These are phyloP conservation scores for Mobula birostris DNA, from an alignment of 2,113 vertebrate species.

Conservation along the genomic window DNA sequence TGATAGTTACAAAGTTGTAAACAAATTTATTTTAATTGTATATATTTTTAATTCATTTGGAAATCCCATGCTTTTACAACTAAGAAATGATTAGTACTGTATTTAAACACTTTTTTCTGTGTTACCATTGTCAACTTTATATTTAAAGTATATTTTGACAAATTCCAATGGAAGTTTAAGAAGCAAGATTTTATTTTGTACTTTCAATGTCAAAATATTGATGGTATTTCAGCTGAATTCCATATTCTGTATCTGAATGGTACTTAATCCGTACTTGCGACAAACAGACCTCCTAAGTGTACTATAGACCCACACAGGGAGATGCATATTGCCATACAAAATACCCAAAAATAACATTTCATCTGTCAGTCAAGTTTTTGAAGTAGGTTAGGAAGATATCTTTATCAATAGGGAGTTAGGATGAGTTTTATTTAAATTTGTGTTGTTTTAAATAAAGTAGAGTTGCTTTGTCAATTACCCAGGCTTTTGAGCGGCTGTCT, in stretches of 20 bases:
- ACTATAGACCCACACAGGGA: background rate
- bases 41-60: background rate
- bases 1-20: background rate
- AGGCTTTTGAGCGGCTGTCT: background rate
- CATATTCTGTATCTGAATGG: background rate
- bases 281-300: background rate
- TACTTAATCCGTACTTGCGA: background rate
- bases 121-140: background rate
- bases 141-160: background rate
- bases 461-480: background rate
- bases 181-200: background rate
- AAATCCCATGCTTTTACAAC: background rate
- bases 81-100: constrained; percentile 10
- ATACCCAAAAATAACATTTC: background rate
- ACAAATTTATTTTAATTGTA: background rate
- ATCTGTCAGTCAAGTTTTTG: background rate
- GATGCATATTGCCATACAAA: background rate
- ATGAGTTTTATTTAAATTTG: background rate
- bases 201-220: background rate
- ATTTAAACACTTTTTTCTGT: background rate
- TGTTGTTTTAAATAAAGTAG: background rate
- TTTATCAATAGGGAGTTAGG: too few species aligned
- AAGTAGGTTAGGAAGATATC: background rate
- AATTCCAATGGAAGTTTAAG: background rate
- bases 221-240: background rate